Conservation (phyloP, 2,113 vertebrate genomes). For the human (Homo sapiens) region DNA sequence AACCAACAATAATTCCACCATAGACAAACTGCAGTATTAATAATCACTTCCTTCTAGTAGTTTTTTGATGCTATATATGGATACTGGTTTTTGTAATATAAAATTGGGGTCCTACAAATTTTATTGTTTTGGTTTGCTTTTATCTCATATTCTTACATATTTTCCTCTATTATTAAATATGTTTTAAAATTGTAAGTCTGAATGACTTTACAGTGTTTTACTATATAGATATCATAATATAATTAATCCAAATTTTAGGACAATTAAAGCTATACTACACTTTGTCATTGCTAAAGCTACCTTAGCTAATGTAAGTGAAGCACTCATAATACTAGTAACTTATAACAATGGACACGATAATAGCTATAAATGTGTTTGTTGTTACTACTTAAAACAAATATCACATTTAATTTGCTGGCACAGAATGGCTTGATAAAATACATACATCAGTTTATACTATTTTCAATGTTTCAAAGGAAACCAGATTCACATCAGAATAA, state of each 20-base stretch:
- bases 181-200: not conserved
- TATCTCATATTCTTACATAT: not conserved
- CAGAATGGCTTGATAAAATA: not conserved
- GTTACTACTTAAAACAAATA: slow-evolving; percentile 19
- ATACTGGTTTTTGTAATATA: not conserved
- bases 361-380: not conserved
- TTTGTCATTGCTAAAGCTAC: not conserved
- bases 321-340: not conserved
- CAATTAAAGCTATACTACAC: not conserved
- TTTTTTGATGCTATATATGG: not conserved
- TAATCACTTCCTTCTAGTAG: not conserved
- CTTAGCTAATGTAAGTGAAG: not conserved
- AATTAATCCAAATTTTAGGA: not conserved
- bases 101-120: not conserved
- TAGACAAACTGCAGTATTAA: not conserved
- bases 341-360: not conserved
- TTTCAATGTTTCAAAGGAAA: not conserved
- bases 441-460: not conserved
- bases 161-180: slow-evolving; percentile 22
- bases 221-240: not conserved
- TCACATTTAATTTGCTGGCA: not conserved
- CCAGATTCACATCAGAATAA: not conserved
- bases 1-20: not conserved
- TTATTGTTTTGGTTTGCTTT: not conserved
- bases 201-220: not conserved